phyloP scores from a whole-genome alignment of 1,140 invertebrate species.

The Copidosoma floridanum region DNA sequence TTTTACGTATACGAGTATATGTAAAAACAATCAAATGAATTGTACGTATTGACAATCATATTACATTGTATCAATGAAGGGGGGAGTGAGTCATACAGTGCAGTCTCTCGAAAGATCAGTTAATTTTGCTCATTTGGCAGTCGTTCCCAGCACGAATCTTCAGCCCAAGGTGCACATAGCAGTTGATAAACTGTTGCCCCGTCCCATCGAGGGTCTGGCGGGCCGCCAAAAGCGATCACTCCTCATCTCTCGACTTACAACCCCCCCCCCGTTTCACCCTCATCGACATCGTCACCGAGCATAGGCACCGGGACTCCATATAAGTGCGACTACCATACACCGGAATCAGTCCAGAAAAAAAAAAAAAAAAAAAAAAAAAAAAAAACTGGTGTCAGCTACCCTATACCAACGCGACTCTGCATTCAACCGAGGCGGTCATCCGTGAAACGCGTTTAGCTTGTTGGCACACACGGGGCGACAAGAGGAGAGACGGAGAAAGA shows the following conservation, averaged over 20 bases:
- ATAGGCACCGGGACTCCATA: slow-evolving; percentile 25
- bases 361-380: no score
- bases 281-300: slow-evolving; percentile 1
- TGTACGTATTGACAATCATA: no score
- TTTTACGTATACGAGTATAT: no score
- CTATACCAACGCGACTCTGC: slow-evolving; percentile 27
- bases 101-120: no score
- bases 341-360: slow-evolving; percentile 8
- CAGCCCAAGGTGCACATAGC: no score
- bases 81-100: no score
- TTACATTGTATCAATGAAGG: no score
- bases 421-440: slow-evolving; percentile 53
- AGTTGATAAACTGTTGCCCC: background rate
- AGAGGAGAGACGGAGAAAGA: no score
- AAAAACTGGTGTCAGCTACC: no score
- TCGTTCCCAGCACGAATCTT: no score
- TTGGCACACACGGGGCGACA: slow-evolving; percentile 54
- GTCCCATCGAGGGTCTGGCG: background rate
- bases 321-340: slow-evolving; percentile 28
- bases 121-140: slow-evolving; percentile 13
- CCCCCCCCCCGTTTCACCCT: background rate
- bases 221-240: background rate
- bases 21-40: no score
- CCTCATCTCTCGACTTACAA: slow-evolving; percentile 4
- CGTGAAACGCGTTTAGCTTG: slow-evolving; percentile 58